Conservation (phyloP, 2,888 invertebrate species). For the Eupithecia abbreviata region DNA sequence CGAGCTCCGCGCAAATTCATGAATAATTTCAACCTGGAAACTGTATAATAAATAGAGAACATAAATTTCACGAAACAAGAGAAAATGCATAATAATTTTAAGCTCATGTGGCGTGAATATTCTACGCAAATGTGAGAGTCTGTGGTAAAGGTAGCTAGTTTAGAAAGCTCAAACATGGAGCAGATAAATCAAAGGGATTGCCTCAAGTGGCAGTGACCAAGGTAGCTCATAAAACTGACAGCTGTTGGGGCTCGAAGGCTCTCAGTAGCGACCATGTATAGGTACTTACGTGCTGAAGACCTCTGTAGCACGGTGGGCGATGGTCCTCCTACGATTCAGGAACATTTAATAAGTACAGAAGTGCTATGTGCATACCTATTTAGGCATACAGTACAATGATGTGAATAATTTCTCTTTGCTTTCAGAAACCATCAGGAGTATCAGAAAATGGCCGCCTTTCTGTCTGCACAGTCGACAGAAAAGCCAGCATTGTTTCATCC, state of each 20-base stretch:
- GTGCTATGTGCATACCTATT: too few species aligned
- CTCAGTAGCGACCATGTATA: too few species aligned
- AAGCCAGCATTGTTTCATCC: slow-evolving; percentile 78
- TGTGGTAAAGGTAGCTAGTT: background rate
- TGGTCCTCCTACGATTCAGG: too few species aligned
- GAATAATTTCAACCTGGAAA: slow-evolving; percentile 19
- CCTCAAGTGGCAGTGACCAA: background rate
- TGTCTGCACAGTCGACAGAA: slow-evolving; percentile 75
- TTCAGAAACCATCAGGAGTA: slow-evolving; percentile 65
- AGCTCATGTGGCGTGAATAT: background rate
- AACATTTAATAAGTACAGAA: too few species aligned
- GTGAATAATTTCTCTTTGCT: slow-evolving; percentile 24
- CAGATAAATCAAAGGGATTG: background rate
- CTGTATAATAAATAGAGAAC: slow-evolving; percentile 18
- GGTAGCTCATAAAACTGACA: background rate
- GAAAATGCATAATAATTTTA: slow-evolving; percentile 22
- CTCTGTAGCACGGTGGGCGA: too few species aligned
- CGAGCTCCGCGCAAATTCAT: slow-evolving; percentile 12
- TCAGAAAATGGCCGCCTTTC: slow-evolving; percentile 78
- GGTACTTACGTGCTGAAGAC: too few species aligned
- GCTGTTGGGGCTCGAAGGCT: background rate
- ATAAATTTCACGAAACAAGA: slow-evolving; percentile 16
- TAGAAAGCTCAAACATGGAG: background rate
- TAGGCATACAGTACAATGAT: too few species aligned
- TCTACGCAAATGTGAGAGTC: background rate